Conservation (phyloP, 1,140 invertebrate species). For the Coelopa frigida region DNA sequence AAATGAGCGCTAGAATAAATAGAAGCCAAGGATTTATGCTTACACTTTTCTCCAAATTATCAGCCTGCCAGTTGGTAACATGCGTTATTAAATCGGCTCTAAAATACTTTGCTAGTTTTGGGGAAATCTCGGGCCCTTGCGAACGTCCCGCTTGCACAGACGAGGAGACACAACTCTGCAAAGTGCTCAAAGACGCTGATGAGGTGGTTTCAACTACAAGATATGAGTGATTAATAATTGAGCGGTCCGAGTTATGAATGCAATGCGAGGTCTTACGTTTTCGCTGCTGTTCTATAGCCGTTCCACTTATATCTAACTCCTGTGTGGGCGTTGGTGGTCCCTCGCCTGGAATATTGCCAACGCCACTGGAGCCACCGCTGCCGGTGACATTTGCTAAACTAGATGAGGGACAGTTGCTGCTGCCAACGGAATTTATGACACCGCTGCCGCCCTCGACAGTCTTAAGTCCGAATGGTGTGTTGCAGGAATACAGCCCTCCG, state of each 20-base stretch:
- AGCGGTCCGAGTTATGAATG: no score
- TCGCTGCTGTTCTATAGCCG: conserved; percentile 38
- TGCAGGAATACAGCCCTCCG: conserved; percentile 13
- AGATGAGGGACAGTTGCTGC: conserved; percentile 24
- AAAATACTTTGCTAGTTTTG: conserved; percentile 86
- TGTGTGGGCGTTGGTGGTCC: conserved; percentile 52
- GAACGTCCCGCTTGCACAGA: conserved; percentile 35
- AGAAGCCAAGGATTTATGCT: conserved; percentile 7
- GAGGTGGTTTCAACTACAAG: conserved; percentile 31
- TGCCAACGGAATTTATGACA: conserved; percentile 19
- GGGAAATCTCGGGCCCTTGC: conserved; percentile 65
- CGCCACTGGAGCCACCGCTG: conserved; percentile 36
- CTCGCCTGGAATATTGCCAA: conserved; percentile 29
- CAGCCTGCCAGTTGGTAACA: conserved; percentile 86
- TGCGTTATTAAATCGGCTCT: conserved; percentile 84
- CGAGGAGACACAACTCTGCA: conserved; percentile 39
- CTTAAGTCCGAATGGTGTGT: conserved; percentile 19
- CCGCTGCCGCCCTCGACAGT: conserved; percentile 18
- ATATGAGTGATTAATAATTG: no score
- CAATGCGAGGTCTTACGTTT: conserved; percentile 33
- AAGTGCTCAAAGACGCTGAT: conserved; percentile 31
- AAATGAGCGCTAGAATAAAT: background rate
- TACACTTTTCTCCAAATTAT: conserved; percentile 89
- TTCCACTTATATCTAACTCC: conserved; percentile 42
- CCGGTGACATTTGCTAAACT: conserved; percentile 18